These are phyloP conservation scores for Melanotaenia trifasciata DNA, from an alignment of 2,797 vertebrate genomes.

Conservation along the genomic window DNA sequence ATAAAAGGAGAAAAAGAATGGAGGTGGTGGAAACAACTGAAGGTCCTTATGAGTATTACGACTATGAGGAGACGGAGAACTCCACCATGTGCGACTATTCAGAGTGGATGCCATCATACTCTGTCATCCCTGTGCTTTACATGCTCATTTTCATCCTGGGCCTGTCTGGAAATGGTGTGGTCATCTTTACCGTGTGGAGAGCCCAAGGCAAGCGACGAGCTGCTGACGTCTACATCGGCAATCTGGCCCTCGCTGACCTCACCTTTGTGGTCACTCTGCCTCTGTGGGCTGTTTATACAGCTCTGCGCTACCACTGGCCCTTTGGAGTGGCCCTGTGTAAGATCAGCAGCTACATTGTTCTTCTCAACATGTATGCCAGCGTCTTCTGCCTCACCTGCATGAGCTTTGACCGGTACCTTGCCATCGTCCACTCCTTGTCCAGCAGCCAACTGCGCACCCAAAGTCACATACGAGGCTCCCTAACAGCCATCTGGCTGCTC, in stretches of 20 bases:
- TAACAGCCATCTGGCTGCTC: constrained; percentile 86
- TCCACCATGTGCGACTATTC: constrained; percentile 80
- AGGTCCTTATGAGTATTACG: constrained; percentile 62
- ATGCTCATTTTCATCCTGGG: constrained; percentile 91
- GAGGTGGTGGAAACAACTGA: constrained; percentile 60
- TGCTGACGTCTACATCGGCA: constrained; percentile 89
- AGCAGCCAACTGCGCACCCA: constrained; percentile 84
- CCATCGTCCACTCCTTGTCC: constrained; percentile 87
- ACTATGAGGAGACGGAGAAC: constrained; percentile 73
- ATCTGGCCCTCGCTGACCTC: constrained; percentile 91
- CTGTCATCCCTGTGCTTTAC: constrained; percentile 88
- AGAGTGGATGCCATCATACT: constrained; percentile 86
- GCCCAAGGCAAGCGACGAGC: constrained; percentile 84
- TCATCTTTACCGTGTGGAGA: constrained; percentile 90
- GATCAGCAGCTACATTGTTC: constrained; percentile 90
- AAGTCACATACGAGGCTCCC: constrained; percentile 75
- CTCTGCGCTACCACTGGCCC: constrained; percentile 92
- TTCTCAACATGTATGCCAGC: constrained; percentile 94
- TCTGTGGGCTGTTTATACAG: constrained; percentile 93
- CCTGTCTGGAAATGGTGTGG: constrained; percentile 89
- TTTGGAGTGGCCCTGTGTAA: constrained; percentile 91
- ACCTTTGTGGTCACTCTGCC: constrained; percentile 90
- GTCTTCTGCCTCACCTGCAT: constrained; percentile 93
- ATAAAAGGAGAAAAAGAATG: constrained; percentile 20
- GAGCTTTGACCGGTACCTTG: constrained; percentile 92